Base-by-base conservation (phyloP, 2,888 invertebrate species). In the Macaria liturata region DNA sequence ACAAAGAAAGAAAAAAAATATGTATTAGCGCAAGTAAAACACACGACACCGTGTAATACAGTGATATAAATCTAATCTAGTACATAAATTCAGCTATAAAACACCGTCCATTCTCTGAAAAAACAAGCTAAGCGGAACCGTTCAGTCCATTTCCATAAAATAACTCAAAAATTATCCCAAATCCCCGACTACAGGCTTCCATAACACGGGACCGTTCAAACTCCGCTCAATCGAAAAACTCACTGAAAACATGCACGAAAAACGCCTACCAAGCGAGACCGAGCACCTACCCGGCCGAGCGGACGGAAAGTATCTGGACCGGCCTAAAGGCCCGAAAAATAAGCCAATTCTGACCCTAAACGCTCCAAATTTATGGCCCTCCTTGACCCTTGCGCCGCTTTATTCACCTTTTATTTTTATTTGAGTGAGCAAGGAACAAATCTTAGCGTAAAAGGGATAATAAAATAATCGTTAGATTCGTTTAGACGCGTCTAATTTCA, bases 391-490 rank as follows among this genome's bases (percentile, higher is more conserved):
- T 78, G 76, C 80, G 76, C 79, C 84, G 84, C 81, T 83, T 91
- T 90, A 86, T 78, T 91, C 91, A 91, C 91, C 89, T 91, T 88
- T 91, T 90, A 91, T 90, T 91, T 91, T 91, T 91, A 91, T 91
- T 91, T 89, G 88, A 91, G 83, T 91, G 91, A 91, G 89, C 91
- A 91, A 91, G 91, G 83, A 91, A 91, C 91, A 91, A 91, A 91
- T 91, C 91, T 91, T 91, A 91, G 90, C 82, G 89, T 81, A 88
- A 88, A 90, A 88, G 86, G 90, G 88, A 91, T 91, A 91, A 91
- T 91, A 91, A 91, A 91, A 91, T 91, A 91, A 91, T 91, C 91
- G 91, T 91, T 91, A 90, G 87, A 90, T 91, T 89, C 91, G 91
- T 91, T 90, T 91, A 91, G 91, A 90, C 88, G 90, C 86, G 72